Evolutionary conservation across 2,113 vertebrate species (phyloP), one percentile per base, ranked within the genome.

Genomic region (Pteronura brasiliensis): DNA sequence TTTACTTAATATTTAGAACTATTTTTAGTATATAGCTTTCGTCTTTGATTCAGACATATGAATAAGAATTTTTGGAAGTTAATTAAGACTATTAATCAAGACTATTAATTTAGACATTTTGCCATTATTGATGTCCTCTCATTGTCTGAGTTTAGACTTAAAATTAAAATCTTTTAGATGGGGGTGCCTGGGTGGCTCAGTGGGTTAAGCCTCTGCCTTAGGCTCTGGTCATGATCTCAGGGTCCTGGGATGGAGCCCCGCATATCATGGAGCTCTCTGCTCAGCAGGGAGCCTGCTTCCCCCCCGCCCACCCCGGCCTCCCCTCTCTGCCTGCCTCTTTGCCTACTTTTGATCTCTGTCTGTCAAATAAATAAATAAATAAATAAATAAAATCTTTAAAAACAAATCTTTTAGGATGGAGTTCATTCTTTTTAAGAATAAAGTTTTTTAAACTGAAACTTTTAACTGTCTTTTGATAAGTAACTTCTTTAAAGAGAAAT

Each of bases 81-180:
- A 90, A 61, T 81, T 85, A 88, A n/a, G n/a, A n/a, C n/a, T n/a
- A n/a, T n/a, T n/a, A n/a, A n/a, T 34, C 15, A 91, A 88, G 85
- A 57, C 1, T 17, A 21, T 84, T 94, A 52, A 57, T 81, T 92
- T 80, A 82, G 57, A 81, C 20, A 67, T 63, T 83, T 84, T 86
- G 44, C 27, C n/a, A 36, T 44, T 89, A 44, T 7, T 76, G 31
- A 80, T 90, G 94, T 95, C 69, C 14, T 91, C 23, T 84, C 42
- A 87, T 77, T 82, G 20, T 47, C 13, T 74, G 18, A 57, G 34
- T 47, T 57, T 82, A 88, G 29, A 71, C 79, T 92, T 95, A 71
- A 93, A 97, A 94, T 65, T 31, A 96, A 92, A 84, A 65, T 80
- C 11, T 97, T 97, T 81, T n/a, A 20, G 77, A 63, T 29, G 6